These are phyloP conservation scores for Mellivora capensis DNA, from an alignment of 2,113 vertebrate species.

Conservation along the genomic window DNA sequence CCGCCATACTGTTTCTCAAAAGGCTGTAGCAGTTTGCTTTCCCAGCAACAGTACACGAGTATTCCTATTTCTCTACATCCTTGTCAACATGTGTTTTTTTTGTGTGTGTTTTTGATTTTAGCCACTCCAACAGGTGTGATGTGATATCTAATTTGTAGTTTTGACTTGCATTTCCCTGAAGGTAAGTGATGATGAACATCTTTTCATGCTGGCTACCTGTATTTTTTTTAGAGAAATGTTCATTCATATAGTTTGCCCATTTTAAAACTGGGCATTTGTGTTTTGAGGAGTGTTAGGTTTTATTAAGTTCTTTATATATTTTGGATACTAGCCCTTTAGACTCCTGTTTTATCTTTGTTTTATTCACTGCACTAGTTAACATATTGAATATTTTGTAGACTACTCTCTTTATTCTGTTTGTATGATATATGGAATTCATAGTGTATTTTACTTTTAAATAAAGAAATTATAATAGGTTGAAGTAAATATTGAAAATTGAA, in stretches of 20 bases:
- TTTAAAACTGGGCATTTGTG: background rate
- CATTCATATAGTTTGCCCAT: background rate
- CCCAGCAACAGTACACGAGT: background rate
- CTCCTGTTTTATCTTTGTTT: no score
- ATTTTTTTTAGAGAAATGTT: background rate
- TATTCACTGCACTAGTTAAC: no score
- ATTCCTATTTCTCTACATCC: background rate
- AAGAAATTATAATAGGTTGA: no score
- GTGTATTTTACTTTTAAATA: no score
- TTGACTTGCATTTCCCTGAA: background rate
- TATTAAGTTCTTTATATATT: no score
- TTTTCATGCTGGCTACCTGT: background rate
- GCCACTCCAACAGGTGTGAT: background rate
- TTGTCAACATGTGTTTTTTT: background rate
- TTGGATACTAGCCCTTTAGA: no score
- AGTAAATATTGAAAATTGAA: no score
- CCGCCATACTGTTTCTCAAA: background rate
- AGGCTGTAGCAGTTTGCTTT: background rate
- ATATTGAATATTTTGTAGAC: no score
- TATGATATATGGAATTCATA: no score
- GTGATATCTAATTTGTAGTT: background rate
- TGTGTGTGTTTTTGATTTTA: background rate
- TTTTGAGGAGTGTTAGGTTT: no score
- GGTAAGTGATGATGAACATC: background rate
- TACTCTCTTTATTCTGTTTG: no score